Percentiles rank a stretch among this genome's conserved stretches.
Evolutionary conservation across 2,888 invertebrate species (phyloP).

Genomic region (Unio delphinus): DNA sequence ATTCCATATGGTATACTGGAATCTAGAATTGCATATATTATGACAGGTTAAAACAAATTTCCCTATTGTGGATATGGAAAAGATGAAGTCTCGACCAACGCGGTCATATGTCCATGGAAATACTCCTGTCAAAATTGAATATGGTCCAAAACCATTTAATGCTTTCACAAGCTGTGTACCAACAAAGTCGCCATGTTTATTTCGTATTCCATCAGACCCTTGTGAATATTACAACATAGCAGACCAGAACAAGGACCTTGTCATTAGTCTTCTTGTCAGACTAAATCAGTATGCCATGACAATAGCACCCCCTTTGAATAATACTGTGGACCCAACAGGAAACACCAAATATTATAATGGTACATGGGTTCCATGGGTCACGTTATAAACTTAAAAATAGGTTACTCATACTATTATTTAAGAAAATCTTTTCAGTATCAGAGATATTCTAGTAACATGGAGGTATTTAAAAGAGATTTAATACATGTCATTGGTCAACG

Average conservation of each 20-base stretch:
- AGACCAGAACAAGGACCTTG: constrained; percentile 53
- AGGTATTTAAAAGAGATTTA: too few relatives aligned
- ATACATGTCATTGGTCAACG: too few relatives aligned
- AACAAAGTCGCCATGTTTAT: constrained; percentile 81
- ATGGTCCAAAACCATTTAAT: constrained; percentile 62
- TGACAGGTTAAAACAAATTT: too few relatives aligned
- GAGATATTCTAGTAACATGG: too few relatives aligned
- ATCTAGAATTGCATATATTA: too few relatives aligned
- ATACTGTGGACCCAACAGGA: constrained; percentile 79
- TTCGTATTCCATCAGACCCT: constrained; percentile 86
- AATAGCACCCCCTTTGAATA: constrained; percentile 82
- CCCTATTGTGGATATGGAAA: too few relatives aligned
- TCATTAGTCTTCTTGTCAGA: constrained; percentile 52
- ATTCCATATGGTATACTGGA: too few relatives aligned
- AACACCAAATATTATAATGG: constrained; percentile 86
- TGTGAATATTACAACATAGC: constrained; percentile 84
- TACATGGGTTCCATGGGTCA: constrained; percentile 77
- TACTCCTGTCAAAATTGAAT: constrained; percentile 50
- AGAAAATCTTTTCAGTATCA: too few relatives aligned
- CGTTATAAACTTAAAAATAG: constrained; percentile 8
- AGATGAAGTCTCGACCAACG: background rate
- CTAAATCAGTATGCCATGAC: constrained; percentile 79
- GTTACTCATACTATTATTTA: too few relatives aligned
- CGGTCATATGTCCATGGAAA: constrained; percentile 65
- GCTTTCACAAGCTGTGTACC: constrained; percentile 77